Evolutionary conservation across 2,888 invertebrate species (phyloP).

Genomic region (Drosophila rellima): DNA sequence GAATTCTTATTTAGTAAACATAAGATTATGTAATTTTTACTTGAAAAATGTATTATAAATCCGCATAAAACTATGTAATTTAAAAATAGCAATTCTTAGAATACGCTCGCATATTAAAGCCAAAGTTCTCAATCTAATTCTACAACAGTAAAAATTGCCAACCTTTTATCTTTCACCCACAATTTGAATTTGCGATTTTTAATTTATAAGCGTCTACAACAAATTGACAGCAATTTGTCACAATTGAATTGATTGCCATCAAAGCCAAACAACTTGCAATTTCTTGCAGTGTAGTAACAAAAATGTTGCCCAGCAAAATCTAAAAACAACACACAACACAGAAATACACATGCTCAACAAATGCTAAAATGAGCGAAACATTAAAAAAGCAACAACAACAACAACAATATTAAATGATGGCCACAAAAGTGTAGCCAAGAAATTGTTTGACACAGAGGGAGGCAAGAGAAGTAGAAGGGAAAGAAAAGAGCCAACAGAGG

Average conservation of each 20-base stretch:
- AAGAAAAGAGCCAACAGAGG: background rate
- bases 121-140: background rate
- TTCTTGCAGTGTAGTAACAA: conserved; percentile 55
- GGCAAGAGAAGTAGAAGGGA: background rate
- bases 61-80: no score
- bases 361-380: conserved; percentile 58
- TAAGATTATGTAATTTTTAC: no score
- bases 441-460: conserved; percentile 40
- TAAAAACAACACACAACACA: conserved; percentile 52
- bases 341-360: conserved; percentile 49
- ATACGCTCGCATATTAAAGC: background rate
- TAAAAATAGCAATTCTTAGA: background rate
- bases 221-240: conserved; percentile 14
- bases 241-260: conserved; percentile 16
- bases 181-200: background rate
- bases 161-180: background rate
- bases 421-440: conserved; percentile 61
- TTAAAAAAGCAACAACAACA: conserved; percentile 52
- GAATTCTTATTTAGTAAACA: no score
- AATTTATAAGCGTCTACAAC: background rate
- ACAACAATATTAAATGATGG: conserved; percentile 40
- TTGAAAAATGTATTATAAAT: no score
- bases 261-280: background rate
- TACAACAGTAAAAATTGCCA: background rate
- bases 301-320: conserved; percentile 47